Evolutionary conservation across 2,888 invertebrate genomes (phyloP).

Genomic region (Selenia dentaria): DNA sequence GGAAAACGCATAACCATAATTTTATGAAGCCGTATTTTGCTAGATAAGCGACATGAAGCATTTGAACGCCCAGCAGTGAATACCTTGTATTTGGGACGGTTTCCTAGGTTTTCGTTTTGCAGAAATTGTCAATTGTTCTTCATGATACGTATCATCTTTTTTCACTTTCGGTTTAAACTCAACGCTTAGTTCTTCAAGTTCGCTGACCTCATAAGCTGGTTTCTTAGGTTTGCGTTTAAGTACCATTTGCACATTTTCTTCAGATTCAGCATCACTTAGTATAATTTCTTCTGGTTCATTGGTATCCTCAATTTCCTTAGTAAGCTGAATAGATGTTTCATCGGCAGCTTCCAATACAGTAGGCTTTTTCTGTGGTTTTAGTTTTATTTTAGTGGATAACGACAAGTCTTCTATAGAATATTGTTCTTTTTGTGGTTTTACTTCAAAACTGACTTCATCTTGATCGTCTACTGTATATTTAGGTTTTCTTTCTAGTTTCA

Average conservation of each 20-base stretch:
- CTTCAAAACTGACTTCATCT: constrained; percentile 83
- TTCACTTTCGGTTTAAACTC: constrained; percentile 78
- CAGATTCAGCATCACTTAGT: constrained; percentile 85
- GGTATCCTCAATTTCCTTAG: constrained; percentile 87
- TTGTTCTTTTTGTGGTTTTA: constrained; percentile 65
- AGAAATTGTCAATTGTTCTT: constrained; percentile 88
- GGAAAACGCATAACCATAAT: too few relatives aligned
- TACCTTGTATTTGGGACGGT: constrained; percentile 88
- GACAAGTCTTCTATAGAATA: constrained; percentile 89
- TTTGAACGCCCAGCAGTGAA: constrained; percentile 9
- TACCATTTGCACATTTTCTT: constrained; percentile 83
- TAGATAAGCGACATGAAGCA: too few relatives aligned
- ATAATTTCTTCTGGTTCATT: constrained; percentile 87
- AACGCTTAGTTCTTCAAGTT: constrained; percentile 85
- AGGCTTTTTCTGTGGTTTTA: constrained; percentile 86
- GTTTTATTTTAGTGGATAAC: constrained; percentile 88
- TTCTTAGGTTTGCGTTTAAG: constrained; percentile 80
- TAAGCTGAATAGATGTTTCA: constrained; percentile 87
- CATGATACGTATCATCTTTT: constrained; percentile 80
- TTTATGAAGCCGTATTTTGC: too few relatives aligned
- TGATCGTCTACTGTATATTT: constrained; percentile 87
- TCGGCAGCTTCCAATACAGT: constrained; percentile 88
- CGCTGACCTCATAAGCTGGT: constrained; percentile 84
- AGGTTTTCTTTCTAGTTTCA: constrained; percentile 89
- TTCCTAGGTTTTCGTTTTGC: constrained; percentile 87